Evolutionary conservation across 2,113 vertebrate species (phyloP).

Genomic region (Lampris megalopsis): DNA sequence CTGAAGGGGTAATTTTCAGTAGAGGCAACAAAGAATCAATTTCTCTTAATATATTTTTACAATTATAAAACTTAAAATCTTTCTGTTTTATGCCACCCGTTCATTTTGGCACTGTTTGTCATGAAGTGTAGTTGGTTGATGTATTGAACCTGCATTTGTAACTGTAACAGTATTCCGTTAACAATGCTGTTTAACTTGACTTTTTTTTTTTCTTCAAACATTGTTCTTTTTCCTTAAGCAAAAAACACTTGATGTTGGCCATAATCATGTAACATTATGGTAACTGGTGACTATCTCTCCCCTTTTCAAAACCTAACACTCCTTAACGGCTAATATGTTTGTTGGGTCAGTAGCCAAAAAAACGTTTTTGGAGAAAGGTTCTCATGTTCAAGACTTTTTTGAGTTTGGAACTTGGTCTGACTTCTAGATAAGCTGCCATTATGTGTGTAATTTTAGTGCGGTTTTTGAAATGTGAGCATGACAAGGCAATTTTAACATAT

Average conservation of each 20-base stretch:
- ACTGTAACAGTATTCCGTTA: slow-evolving; percentile 49
- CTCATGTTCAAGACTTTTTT: neutral
- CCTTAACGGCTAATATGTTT: slow-evolving; percentile 2
- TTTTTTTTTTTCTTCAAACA: slow-evolving; percentile 6
- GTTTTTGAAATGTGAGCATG: slow-evolving; percentile 4
- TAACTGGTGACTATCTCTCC: slow-evolving; percentile 36
- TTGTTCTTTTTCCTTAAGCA: slow-evolving; percentile 15
- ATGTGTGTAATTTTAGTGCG: slow-evolving; percentile 9
- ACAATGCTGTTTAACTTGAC: slow-evolving; percentile 17
- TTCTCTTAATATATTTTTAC: slow-evolving; percentile 83
- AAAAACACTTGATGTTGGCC: slow-evolving; percentile 34
- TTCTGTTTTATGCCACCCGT: slow-evolving; percentile 33
- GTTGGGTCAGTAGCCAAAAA: slow-evolving; percentile 25
- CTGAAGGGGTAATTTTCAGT: slow-evolving; percentile 74
- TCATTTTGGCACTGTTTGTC: slow-evolving; percentile 45
- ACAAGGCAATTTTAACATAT: neutral
- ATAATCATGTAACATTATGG: slow-evolving; percentile 26
- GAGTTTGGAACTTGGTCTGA: neutral
- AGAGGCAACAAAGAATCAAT: slow-evolving; percentile 73
- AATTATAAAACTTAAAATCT: slow-evolving; percentile 65
- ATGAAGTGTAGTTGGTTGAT: slow-evolving; percentile 45
- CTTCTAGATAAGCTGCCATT: slow-evolving; percentile 11
- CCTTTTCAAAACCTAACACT: slow-evolving; percentile 36
- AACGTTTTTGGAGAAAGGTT: slow-evolving; percentile 2
- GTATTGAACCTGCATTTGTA: slow-evolving; percentile 50